Conservation (phyloP, 2,113 vertebrate genomes). For the Petaurus breviceps region DNA sequence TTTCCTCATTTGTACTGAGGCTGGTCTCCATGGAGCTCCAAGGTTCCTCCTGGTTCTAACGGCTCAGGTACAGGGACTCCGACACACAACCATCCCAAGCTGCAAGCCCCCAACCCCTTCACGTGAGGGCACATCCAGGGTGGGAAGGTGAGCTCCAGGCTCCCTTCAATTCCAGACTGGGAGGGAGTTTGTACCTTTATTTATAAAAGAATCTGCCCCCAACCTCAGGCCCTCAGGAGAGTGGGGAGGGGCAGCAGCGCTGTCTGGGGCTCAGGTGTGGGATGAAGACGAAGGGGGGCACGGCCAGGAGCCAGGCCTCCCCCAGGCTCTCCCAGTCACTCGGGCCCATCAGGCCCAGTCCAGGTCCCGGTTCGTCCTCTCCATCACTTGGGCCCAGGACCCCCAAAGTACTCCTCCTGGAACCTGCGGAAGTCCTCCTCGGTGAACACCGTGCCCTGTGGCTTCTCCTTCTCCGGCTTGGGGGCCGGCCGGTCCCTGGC, state of each 20-base stretch:
- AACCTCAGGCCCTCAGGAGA: too few species aligned
- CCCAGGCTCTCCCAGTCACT: neutral
- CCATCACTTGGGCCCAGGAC: slow-evolving; percentile 15
- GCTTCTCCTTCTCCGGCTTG: slow-evolving; percentile 75
- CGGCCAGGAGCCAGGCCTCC: neutral
- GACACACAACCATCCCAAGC: neutral
- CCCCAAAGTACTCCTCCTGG: slow-evolving; percentile 86
- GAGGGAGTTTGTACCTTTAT: neutral
- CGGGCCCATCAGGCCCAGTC: neutral
- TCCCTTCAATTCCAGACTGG: neutral
- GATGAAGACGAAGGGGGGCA: neutral
- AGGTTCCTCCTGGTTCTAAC: neutral
- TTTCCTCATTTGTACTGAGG: neutral
- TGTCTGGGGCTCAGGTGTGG: too few species aligned
- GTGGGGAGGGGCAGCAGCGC: neutral
- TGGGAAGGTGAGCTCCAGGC: neutral
- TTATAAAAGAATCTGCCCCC: neutral
- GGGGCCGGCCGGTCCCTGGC: slow-evolving; percentile 81
- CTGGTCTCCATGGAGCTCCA: too few species aligned
- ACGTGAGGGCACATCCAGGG: too few species aligned
- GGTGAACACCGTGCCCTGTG: slow-evolving; percentile 83
- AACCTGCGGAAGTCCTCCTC: slow-evolving; percentile 88
- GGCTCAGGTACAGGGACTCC: neutral
- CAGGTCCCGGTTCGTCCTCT: neutral
- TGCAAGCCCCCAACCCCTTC: neutral